Evolutionary conservation across 2,797 vertebrate species (phyloP).

Genomic region (Coregonus sp.): DNA sequence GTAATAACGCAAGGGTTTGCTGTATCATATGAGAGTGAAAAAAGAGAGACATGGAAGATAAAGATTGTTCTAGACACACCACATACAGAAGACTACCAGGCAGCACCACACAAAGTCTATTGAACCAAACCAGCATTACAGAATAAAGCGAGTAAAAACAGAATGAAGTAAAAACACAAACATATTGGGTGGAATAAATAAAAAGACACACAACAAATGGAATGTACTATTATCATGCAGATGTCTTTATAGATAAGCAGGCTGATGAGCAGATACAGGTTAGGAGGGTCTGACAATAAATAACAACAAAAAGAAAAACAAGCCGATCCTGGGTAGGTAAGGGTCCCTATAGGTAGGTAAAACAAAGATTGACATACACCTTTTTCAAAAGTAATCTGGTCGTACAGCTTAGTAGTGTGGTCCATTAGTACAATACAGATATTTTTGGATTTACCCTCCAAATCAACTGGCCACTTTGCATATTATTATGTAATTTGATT

Average conservation of each 20-base stretch:
- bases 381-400: conserved; percentile 54
- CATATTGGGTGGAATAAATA: conserved; percentile 39
- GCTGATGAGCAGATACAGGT: conserved; percentile 49
- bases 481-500: conserved; percentile 15
- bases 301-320: conserved; percentile 46
- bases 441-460: conserved; percentile 19
- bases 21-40: conserved; percentile 56
- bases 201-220: conserved; percentile 48
- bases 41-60: conserved; percentile 74
- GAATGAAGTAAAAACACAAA: conserved; percentile 32
- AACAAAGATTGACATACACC: conserved; percentile 26
- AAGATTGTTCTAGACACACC: conserved; percentile 55
- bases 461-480: conserved; percentile 27
- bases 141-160: conserved; percentile 48
- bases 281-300: conserved; percentile 41
- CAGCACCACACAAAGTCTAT: conserved; percentile 65
- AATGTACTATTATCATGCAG: conserved; percentile 64
- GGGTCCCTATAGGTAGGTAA: conserved; percentile 9
- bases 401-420: conserved; percentile 36
- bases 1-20: conserved; percentile 49
- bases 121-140: conserved; percentile 55
- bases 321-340: conserved; percentile 45
- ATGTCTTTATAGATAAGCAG: conserved; percentile 55
- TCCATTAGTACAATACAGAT: conserved; percentile 32
- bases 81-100: conserved; percentile 60